phyloP scores from a whole-genome alignment of 2,888 invertebrate genomes.

The Malacosoma neustria region DNA sequence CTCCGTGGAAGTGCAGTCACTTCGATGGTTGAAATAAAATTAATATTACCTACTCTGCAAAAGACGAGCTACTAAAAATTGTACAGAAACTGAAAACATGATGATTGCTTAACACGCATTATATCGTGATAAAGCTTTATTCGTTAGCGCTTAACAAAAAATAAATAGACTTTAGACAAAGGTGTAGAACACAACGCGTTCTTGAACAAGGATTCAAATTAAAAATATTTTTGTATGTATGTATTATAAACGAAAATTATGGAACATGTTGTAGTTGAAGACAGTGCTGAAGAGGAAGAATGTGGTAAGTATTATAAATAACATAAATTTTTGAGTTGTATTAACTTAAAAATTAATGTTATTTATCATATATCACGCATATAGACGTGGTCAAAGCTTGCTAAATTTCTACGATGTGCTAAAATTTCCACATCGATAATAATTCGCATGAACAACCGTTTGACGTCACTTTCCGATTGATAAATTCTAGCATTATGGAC shows the following conservation, averaged over 20 bases:
- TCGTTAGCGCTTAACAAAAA: background rate
- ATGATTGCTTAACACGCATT: background rate
- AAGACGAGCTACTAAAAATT: too few species aligned
- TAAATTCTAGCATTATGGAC: conserved; percentile 31
- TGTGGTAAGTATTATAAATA: background rate
- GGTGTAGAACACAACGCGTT: conserved; percentile 14
- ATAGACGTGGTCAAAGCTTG: too few species aligned
- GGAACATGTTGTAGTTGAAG: background rate
- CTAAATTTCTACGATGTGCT: too few species aligned
- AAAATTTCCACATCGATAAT: conserved; percentile 20
- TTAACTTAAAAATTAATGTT: too few species aligned
- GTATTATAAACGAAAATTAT: background rate
- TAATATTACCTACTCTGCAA: too few species aligned
- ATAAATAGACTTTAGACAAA: conserved; percentile 9
- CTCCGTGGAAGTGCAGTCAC: conserved; percentile 60
- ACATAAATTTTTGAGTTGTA: too few species aligned
- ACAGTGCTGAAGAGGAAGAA: background rate
- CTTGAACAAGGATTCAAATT: conserved; percentile 3
- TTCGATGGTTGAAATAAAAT: too few species aligned
- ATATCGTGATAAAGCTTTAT: background rate
- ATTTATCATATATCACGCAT: too few species aligned
- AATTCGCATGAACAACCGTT: conserved; percentile 30
- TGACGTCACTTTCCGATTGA: conserved; percentile 62
- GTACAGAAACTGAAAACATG: background rate
- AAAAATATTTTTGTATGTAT: background rate